phyloP scores from a whole-genome alignment of 2,797 vertebrate genomes.

The Takifugu rubripes region DNA sequence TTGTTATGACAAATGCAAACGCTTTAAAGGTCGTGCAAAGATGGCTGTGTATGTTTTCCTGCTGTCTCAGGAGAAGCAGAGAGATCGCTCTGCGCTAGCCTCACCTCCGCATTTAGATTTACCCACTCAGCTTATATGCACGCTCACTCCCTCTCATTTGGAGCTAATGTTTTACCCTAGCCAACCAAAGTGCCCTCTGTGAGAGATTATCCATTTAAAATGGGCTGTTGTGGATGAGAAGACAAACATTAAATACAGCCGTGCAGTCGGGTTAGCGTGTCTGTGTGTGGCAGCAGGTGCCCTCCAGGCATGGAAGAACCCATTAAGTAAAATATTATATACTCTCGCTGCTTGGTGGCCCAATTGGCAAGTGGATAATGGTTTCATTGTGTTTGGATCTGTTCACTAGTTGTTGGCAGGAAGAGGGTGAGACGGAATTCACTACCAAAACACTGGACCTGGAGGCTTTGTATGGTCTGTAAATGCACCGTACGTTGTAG shows the following conservation, averaged over 20 bases:
- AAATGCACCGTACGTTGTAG: constrained; percentile 8
- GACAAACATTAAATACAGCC: neutral
- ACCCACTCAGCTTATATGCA: constrained; percentile 46
- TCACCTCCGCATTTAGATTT: constrained; percentile 56
- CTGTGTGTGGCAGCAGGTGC: constrained; percentile 35
- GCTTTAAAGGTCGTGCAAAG: too few species aligned
- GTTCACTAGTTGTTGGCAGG: constrained; percentile 36
- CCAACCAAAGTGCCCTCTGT: neutral
- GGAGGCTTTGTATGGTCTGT: constrained; percentile 15
- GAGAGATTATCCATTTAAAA: neutral
- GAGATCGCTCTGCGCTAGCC: constrained; percentile 65
- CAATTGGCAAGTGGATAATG: constrained; percentile 45
- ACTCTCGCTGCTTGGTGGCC: constrained; percentile 35
- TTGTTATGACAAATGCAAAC: too few species aligned
- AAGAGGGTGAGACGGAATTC: constrained; percentile 36
- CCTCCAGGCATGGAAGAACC: constrained; percentile 25
- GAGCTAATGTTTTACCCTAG: too few species aligned
- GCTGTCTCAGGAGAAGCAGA: constrained; percentile 65
- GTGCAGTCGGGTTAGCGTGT: neutral
- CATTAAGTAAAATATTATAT: constrained; percentile 3
- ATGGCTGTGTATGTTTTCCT: constrained; percentile 16
- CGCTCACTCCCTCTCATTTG: neutral
- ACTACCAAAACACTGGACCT: constrained; percentile 27
- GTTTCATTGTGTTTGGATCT: constrained; percentile 33
- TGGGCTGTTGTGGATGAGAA: neutral